Evolutionary conservation across 2,888 invertebrate species (phyloP), one percentile per base, ranked within the genome.

Genomic region (Sminthurides aquaticus): DNA sequence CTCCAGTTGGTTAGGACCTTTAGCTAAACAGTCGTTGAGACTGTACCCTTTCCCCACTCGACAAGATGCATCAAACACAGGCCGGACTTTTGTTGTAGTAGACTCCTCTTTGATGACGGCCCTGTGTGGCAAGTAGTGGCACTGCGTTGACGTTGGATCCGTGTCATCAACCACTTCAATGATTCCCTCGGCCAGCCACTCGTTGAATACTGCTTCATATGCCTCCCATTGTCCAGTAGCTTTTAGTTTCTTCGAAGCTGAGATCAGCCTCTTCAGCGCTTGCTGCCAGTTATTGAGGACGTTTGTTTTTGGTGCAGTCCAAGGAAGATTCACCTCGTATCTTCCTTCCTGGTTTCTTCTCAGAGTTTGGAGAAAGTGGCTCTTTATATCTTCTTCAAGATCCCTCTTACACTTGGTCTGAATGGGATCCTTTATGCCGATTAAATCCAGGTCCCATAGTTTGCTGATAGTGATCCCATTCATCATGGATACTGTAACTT

Each of bases 1-100:
- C 49, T 71, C 67, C 26, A 71, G 60, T 3, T 66, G 49, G 49
- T 70, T 68, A 15, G 49, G 34, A 11, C 69, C 71, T 56, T 69
- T 73, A 15, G 62, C 60, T 15, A 73, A 54, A 54, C 70, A 74
- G 11, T 68, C 57, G 65, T 73, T 73, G 3, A 73, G 55, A n/a
- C 62, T 66, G 11, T 60, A 60, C 5, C 25, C 11, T 24, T 57
- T 28, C 24, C 65, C 55, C 8, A 28, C 62, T 22, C 28, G 34
- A 20, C 5, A 8, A 8, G 25, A 3, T 24, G 59, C 59, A n/a
- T 49, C 59, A n/a, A 59, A 43, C 1, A 59, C 59, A 2, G 59
- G 59, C 25, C 59, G 2, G 2, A 59, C 24, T 2, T 43, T 5
- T 2, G 59, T 59, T 5, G 60, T 52, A 3, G 18, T 1, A n/a